These are phyloP conservation scores for Clarias gariepinus DNA, from an alignment of 2,113 vertebrate genomes.

Conservation along the genomic window DNA sequence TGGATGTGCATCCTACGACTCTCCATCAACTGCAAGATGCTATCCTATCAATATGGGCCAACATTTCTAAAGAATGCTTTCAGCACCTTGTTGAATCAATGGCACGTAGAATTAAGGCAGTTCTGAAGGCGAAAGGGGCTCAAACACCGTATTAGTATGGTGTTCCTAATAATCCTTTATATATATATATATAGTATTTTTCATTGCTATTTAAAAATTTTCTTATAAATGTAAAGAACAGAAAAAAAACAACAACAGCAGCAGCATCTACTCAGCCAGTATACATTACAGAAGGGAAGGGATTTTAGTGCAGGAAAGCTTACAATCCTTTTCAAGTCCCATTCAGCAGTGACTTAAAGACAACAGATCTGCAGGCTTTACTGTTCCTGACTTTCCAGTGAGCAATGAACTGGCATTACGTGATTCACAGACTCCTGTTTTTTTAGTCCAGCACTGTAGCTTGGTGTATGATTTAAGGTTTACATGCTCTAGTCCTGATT, in stretches of 20 bases:
- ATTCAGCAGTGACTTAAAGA: constrained; percentile 1
- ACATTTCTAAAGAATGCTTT: no score
- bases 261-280: no score
- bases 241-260: background rate
- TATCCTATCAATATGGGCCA: no score
- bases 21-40: no score
- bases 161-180: no score
- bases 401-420: background rate
- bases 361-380: background rate
- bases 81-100: no score
- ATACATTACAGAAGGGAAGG: background rate
- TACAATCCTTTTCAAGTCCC: background rate
- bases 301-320: background rate
- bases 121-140: no score
- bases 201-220: background rate
- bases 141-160: no score
- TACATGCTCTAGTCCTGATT: background rate
- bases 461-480: background rate
- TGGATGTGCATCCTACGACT: no score
- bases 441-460: background rate
- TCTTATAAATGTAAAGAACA: background rate
- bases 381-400: background rate
- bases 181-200: background rate
- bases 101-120: no score
- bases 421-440: constrained; percentile 1